A percentile compares a stretch with the other conserved stretches of the same genome.
Evolutionary conservation across 2,888 invertebrate genomes (phyloP).

Genomic region (Himalopsyche anomala): DNA sequence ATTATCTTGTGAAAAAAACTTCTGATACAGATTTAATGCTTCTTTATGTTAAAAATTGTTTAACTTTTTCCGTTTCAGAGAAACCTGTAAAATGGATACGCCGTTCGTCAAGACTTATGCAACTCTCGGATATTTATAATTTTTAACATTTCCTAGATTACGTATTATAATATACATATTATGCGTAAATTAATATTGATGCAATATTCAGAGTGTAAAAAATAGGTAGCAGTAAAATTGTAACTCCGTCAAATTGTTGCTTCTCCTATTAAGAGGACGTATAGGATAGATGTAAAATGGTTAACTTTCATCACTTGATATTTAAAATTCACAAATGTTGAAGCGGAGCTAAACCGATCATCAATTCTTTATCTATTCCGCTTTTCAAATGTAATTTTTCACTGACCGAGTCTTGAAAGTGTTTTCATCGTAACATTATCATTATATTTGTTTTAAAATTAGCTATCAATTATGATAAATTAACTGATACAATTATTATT

Average conservation of each 20-base stretch:
- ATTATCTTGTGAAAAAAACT: not conserved
- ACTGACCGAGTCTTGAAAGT: too few relatives aligned
- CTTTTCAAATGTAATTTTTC: too few relatives aligned
- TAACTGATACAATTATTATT: too few relatives aligned
- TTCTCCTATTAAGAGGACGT: not conserved
- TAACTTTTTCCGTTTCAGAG: slow-evolving; percentile 80
- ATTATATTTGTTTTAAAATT: too few relatives aligned
- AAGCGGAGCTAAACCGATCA: too few relatives aligned
- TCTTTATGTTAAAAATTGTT: not conserved
- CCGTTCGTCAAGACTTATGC: slow-evolving; percentile 96
- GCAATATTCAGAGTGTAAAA: slow-evolving; percentile 36
- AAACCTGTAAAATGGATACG: slow-evolving; percentile 89
- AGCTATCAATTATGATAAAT: too few relatives aligned
- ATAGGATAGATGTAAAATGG: slow-evolving; percentile 29
- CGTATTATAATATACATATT: not conserved
- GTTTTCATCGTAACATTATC: too few relatives aligned
- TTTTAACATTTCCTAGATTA: slow-evolving; percentile 67
- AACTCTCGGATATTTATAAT: slow-evolving; percentile 94
- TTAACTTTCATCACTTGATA: not conserved
- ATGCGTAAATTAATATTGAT: slow-evolving; percentile 22
- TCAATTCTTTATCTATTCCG: too few relatives aligned
- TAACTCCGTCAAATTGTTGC: slow-evolving; percentile 7
- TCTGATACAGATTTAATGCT: too few relatives aligned
- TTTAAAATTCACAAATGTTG: too few relatives aligned
- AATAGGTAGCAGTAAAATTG: slow-evolving; percentile 8